phyloP scores from a whole-genome alignment of 2,888 invertebrate species.

The Nephrotoma flavescens region DNA sequence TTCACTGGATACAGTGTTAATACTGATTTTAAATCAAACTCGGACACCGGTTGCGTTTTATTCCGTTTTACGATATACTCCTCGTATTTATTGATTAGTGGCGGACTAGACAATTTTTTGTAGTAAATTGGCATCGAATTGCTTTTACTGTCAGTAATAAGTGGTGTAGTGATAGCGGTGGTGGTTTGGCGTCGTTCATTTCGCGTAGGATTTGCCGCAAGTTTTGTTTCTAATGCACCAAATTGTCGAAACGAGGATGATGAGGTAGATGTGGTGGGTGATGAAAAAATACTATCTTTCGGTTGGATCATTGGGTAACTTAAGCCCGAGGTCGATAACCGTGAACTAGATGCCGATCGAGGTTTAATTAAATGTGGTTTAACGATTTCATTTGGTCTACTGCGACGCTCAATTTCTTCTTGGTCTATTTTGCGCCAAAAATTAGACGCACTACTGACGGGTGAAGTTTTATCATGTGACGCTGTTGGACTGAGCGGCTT shows the following conservation, averaged over 20 bases:
- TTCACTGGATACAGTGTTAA: not conserved
- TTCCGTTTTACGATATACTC: conserved; percentile 25
- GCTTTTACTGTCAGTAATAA: conserved; percentile 21
- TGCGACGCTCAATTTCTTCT: conserved; percentile 32
- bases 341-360: conserved; percentile 26
- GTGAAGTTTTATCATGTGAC: conserved; percentile 23
- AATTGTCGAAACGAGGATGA: not conserved
- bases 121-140: conserved; percentile 30
- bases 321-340: conserved; percentile 10
- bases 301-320: conserved; percentile 7
- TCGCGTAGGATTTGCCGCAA: not conserved
- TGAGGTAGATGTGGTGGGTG: not conserved
- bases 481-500: conserved; percentile 20
- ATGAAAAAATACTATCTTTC: conserved; percentile 1
- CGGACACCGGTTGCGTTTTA: not conserved
- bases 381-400: conserved; percentile 15
- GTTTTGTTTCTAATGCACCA: not conserved
- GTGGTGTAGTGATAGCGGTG: not conserved
- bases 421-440: conserved; percentile 50
- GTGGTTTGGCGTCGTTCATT: not conserved
- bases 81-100: conserved; percentile 27
- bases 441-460: conserved; percentile 38
- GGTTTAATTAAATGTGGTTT: conserved; percentile 21
- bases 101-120: conserved; percentile 11
- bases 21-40: not conserved